Base-by-base conservation (phyloP, 2,888 invertebrate genomes). In the Pogonocherus hispidulus region DNA sequence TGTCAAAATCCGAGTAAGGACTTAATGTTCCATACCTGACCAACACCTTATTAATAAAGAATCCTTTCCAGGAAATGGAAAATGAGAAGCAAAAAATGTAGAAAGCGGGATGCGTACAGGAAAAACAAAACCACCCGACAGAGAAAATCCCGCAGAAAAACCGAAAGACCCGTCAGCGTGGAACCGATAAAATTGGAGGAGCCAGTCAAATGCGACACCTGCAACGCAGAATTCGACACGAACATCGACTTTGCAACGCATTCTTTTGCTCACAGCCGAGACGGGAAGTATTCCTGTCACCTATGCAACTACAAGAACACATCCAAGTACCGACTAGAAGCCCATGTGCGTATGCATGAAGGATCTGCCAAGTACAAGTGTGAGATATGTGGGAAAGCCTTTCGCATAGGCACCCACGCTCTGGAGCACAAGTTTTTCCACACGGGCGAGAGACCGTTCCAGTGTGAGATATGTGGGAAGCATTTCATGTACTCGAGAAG, bases 401-500 rank as follows among this genome's bases (percentile, higher is more conserved):
- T 80, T 60, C 74, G 83, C 0, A 66, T 86, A 27, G 86, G 86
- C 65, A 87, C 87, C 41, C 87, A 87, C 78, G 88, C 89, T 22
- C 85, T 86, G 11, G 84, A 84, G 54, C 84, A 84, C 71, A 83
- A 83, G 70, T 81, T 83, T 64, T 81, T 81, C 65, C 89, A 89
- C 69, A 87, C 87, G 0, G 89, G 89, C 0, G 88, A 89, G 67
- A 78, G 74, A 32, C 74, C 71, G 3, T 78, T 76, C 55, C 74
- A 69, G 14, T 75, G 76, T 49, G 76, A 76, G 55, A 75, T 75
- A 9, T 75, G 76, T 54, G 88, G 88, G 37, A 88, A 88, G 70
- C 86, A 87, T 22, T 88, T 88, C 67, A 87, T 87, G 78, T 84
- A 83, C 68, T 82, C 84, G 0, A 88, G 89, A 75, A 88, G 89